A percentile compares a stretch with the other conserved stretches of the same genome.
Evolutionary conservation across 2,888 invertebrate genomes (phyloP).

Genomic region (Emesis russula): DNA sequence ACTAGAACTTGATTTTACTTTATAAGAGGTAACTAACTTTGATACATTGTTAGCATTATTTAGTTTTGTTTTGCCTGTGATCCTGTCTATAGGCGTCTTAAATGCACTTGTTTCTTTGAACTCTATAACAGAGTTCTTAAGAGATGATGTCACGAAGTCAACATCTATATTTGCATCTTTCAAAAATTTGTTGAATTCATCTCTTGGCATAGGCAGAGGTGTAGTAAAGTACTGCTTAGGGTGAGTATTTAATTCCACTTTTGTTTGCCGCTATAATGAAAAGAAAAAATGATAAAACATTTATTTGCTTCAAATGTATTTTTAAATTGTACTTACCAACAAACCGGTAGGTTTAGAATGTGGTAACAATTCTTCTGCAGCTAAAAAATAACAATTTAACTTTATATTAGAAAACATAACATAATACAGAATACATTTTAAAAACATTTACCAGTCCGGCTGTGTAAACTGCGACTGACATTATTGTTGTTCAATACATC

Average conservation of each 20-base stretch:
- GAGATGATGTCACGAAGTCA: slow-evolving; percentile 90
- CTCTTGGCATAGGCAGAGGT: slow-evolving; percentile 91
- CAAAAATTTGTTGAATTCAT: slow-evolving; percentile 92
- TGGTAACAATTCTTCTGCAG: too few relatives aligned
- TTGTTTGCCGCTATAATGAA: background rate
- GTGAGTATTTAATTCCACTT: background rate
- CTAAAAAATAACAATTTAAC: too few relatives aligned
- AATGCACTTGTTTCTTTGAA: slow-evolving; percentile 36
- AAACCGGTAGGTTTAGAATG: too few relatives aligned
- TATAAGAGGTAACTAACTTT: background rate
- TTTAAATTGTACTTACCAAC: too few relatives aligned
- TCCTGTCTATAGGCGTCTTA: background rate
- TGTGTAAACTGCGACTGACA: too few relatives aligned
- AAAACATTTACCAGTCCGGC: too few relatives aligned
- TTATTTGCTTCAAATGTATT: background rate
- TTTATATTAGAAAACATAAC: too few relatives aligned
- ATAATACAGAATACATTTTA: too few relatives aligned
- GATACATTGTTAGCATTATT: background rate
- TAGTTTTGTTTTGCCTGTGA: background rate
- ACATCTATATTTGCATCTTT: slow-evolving; percentile 91
- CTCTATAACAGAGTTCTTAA: slow-evolving; percentile 61
- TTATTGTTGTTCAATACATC: too few relatives aligned
- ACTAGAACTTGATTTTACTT: background rate
- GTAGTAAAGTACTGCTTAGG: slow-evolving; percentile 91
- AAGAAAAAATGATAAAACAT: background rate